Percentiles rank a stretch among this genome's conserved stretches.
Evolutionary conservation across 1,140 invertebrate genomes (phyloP).

Genomic region (Meloidogyne floridensis): DNA sequence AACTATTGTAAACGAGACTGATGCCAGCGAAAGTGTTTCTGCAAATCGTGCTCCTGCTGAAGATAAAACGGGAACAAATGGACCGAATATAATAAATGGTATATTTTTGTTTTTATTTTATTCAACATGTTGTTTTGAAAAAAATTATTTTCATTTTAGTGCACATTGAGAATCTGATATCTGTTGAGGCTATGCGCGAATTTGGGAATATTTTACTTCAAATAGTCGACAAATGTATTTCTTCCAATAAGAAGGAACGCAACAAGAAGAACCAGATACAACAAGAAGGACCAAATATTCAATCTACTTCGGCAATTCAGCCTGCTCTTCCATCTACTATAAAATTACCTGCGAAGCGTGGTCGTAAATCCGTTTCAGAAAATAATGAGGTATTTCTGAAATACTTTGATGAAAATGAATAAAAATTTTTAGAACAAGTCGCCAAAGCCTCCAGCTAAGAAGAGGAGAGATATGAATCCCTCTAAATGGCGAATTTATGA

Average conservation of each 20-base stretch:
- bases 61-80: not conserved
- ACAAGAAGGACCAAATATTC: not conserved
- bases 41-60: not conserved
- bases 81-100: not conserved
- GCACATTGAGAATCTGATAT: slow-evolving; percentile 13
- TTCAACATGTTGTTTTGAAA: not conserved
- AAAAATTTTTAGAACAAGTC: too few species aligned
- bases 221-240: not conserved
- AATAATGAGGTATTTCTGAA: too few species aligned
- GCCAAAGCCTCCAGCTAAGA: too few species aligned
- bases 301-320: too few species aligned
- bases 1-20: not conserved
- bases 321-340: too few species aligned
- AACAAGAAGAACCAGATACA: not conserved
- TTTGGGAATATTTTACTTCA: slow-evolving; percentile 17
- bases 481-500: too few species aligned
- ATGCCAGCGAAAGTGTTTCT: not conserved
- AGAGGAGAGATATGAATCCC: too few species aligned
- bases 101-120: not conserved
- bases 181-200: slow-evolving; percentile 10
- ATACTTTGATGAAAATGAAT: too few species aligned
- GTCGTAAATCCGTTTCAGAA: too few species aligned
- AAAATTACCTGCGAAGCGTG: too few species aligned
- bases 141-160: slow-evolving; percentile 1
- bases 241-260: too few species aligned